Base-by-base conservation (phyloP, 2,888 invertebrate genomes). In the Onthophagus sagittarius region DNA sequence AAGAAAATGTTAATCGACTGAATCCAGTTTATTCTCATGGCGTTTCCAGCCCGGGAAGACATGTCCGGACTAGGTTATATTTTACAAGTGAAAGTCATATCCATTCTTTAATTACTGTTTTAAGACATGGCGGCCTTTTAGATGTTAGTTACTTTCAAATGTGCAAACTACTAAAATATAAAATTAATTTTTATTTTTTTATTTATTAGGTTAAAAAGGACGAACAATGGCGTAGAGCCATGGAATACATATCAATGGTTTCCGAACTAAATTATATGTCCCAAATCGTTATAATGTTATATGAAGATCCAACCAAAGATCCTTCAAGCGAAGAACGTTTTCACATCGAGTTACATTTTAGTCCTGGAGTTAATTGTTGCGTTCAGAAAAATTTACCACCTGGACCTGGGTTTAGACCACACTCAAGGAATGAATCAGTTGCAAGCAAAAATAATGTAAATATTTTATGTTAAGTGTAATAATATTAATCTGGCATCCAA, bases 71-170 rank as follows among this genome's bases (percentile, higher is more conserved):
- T 5, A 90, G 99, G n/a, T 89, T 99, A 63, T 99, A 99, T 87
- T 99, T 99, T 86, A 99, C 99, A 1, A 98, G 98, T 84, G 99
- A 99, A 88, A 97, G 97, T 83, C 99, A 99, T 86, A 97, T 99
- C 76, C 99, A 99, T 87, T 99, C 98, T 7, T 87, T 99, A 76
- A 90, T 99, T 77, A 99, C 98, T 2, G 95, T 99, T 74, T 89
- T 99, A 71, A 89, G 98, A 77, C 97, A 94, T 84, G 98, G 98
- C 9, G 97, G 96, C 15, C 86, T 98, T 72, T 87, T 96, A 7
- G 94, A 96, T 85, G 96, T 95, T 84, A 87, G 89, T 86, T n/a
- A n/a, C n/a, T n/a, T n/a, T n/a, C n/a, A n/a, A n/a, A n/a, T n/a
- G n/a, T n/a, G n/a, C n/a, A n/a, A n/a, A n/a, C n/a, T n/a, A n/a